Conservation (phyloP, 2,797 vertebrate species). For the Myotis myotis region DNA sequence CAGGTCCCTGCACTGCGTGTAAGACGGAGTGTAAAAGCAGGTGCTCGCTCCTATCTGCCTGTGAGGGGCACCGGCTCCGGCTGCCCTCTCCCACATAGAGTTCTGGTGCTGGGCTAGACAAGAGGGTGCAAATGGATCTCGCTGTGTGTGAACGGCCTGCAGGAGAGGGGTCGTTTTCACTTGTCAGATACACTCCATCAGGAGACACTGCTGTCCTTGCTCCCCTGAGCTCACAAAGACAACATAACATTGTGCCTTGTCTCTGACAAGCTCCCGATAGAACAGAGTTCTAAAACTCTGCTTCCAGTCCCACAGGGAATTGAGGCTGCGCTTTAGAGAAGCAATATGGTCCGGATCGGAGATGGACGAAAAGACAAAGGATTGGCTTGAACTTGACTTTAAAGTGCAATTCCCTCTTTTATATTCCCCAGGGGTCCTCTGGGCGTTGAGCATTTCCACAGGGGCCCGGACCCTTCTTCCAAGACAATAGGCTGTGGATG, state of each 20-base stretch:
- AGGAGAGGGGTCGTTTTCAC: background rate
- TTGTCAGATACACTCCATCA: background rate
- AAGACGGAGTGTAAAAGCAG: background rate
- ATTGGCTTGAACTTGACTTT: background rate
- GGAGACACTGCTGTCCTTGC: background rate
- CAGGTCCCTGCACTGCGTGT: rapidly evolving
- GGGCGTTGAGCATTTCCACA: conserved; percentile 29
- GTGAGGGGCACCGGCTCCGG: background rate
- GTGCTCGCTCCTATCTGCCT: background rate
- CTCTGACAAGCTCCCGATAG: background rate
- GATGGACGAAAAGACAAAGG: conserved; percentile 32
- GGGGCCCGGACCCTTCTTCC: background rate
- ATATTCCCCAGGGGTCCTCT: background rate
- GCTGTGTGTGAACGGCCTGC: background rate
- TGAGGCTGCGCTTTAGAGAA: conserved; percentile 10
- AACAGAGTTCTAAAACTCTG: conserved; percentile 18
- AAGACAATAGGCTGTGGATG: background rate
- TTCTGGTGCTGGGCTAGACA: background rate
- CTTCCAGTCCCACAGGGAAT: background rate
- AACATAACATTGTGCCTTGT: background rate
- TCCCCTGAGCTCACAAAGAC: background rate
- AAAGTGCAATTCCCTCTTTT: conserved; percentile 25
- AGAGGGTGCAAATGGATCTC: background rate
- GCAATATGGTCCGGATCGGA: background rate
- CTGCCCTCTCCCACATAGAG: background rate